Evolutionary conservation across 2,113 vertebrate species (phyloP).

Genomic region (Gymnocephalus cernua): DNA sequence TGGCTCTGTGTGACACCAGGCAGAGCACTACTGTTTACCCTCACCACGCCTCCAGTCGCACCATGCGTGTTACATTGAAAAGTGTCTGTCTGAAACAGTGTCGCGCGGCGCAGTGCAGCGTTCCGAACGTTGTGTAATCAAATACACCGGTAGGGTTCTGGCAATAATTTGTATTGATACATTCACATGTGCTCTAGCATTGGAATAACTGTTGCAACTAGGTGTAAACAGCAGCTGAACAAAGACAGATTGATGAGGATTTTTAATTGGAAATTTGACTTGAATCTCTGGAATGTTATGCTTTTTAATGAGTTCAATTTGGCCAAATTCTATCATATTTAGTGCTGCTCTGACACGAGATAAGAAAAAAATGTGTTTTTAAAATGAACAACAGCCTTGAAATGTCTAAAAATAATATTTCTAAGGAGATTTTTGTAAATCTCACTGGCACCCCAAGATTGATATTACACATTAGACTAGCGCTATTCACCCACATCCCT

Average conservation of each 20-base stretch:
- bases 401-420: conserved; percentile 28
- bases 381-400: conserved; percentile 26
- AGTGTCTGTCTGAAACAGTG: too few relatives aligned
- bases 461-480: conserved; percentile 39
- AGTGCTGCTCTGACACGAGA: conserved; percentile 6
- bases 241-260: conserved; percentile 33
- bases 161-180: conserved; percentile 23
- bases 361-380: conserved; percentile 11
- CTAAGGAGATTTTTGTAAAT: conserved; percentile 20
- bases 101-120: too few relatives aligned
- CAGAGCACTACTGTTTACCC: too few relatives aligned
- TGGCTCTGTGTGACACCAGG: too few relatives aligned
- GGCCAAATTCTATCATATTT: conserved; percentile 30
- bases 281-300: conserved; percentile 34
- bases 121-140: too few relatives aligned
- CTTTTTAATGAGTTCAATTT: conserved; percentile 38
- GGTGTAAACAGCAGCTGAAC: conserved; percentile 10
- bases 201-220: conserved; percentile 8
- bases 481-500: conserved; percentile 18
- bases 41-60: too few relatives aligned
- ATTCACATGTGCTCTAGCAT: conserved; percentile 4
- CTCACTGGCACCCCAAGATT: conserved; percentile 27
- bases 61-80: too few relatives aligned
- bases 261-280: conserved; percentile 54
- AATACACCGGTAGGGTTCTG: too few relatives aligned